Evolutionary conservation across 1,140 invertebrate genomes (phyloP).

Genomic region (Procambarus virginalis): DNA sequence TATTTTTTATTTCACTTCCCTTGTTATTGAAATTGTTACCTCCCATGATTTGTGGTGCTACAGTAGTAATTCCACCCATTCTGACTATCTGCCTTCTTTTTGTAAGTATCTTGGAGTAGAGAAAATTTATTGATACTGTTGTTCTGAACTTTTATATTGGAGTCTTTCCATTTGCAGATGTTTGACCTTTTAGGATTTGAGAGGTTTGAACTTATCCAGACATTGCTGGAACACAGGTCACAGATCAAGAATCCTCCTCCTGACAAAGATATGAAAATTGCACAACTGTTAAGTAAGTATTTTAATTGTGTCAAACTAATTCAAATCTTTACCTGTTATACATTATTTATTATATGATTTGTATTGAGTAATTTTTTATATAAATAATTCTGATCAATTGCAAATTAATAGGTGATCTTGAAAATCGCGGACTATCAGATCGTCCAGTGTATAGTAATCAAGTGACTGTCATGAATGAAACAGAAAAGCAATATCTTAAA

Average conservation of each 20-base stretch:
- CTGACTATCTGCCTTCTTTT: too few relatives aligned
- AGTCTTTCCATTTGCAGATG: slow-evolving; percentile 75
- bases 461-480: slow-evolving; percentile 88
- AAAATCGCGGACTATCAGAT: slow-evolving; percentile 10
- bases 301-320: neutral
- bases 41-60: too few relatives aligned
- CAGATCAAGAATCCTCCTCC: slow-evolving; percentile 57
- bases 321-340: neutral
- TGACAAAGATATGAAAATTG: slow-evolving; percentile 57
- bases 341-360: neutral
- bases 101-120: too few relatives aligned
- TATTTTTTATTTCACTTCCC: too few relatives aligned
- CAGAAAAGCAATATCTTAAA: slow-evolving; percentile 87
- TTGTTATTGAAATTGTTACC: too few relatives aligned
- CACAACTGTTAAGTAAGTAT: slow-evolving; percentile 44
- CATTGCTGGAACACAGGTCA: slow-evolving; percentile 77
- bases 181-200: slow-evolving; percentile 92
- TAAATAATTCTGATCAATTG: neutral
- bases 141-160: too few relatives aligned
- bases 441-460: slow-evolving; percentile 81
- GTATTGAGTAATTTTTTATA: neutral
- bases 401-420: slow-evolving; percentile 37
- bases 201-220: slow-evolving; percentile 88
- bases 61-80: too few relatives aligned
- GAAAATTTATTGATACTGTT: too few relatives aligned